These are phyloP conservation scores for Schizopygopsis pylzovi DNA, from an alignment of 2,797 vertebrate genomes.

Conservation along the genomic window DNA sequence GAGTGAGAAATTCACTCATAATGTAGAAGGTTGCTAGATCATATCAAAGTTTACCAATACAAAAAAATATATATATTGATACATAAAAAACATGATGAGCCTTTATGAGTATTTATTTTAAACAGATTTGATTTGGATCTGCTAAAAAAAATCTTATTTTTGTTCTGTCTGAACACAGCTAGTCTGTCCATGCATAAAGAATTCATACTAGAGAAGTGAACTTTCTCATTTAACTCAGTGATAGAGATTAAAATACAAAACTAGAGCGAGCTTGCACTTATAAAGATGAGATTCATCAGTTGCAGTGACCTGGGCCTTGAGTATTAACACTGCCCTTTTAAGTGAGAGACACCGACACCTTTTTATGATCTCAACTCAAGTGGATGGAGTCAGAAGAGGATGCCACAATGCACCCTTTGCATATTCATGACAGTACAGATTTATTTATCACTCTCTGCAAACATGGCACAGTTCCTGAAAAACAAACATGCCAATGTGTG, in stretches of 20 bases:
- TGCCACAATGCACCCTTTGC: constrained; percentile 50
- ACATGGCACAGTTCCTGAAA: constrained; percentile 62
- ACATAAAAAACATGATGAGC: too few species aligned
- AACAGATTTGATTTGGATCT: not conserved
- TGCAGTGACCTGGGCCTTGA: not conserved
- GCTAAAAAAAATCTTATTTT: not conserved
- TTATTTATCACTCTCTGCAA: constrained; percentile 62
- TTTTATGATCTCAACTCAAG: constrained; percentile 59
- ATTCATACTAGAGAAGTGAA: not conserved
- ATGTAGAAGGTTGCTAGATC: not conserved
- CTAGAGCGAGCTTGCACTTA: not conserved
- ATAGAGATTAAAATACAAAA: not conserved
- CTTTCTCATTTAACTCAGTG: not conserved
- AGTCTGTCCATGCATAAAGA: not conserved
- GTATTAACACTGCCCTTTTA: constrained; percentile 54
- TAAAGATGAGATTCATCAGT: not conserved
- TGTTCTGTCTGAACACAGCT: not conserved
- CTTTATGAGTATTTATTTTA: not conserved
- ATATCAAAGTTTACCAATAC: not conserved
- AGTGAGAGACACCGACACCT: constrained; percentile 55
- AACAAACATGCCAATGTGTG: constrained; percentile 42
- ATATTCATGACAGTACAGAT: constrained; percentile 63
- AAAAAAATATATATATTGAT: not conserved
- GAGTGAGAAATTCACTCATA: not conserved
- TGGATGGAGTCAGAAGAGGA: constrained; percentile 52